Conservation (phyloP, 1,140 invertebrate genomes). For the Goniozus legneri region DNA sequence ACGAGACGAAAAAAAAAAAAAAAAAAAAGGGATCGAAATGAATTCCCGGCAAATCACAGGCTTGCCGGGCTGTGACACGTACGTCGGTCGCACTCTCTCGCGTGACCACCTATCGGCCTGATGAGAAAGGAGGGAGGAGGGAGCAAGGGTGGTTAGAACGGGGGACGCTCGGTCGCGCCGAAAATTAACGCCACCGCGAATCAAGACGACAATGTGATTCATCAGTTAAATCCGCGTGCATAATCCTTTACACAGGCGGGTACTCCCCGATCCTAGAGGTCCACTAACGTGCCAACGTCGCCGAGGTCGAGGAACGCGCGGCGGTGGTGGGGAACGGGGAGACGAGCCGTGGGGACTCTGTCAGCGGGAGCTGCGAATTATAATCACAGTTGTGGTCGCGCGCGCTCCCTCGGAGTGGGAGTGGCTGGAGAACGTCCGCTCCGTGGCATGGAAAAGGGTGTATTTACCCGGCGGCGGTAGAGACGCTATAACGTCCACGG, state of each 20-base stretch:
- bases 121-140: neutral
- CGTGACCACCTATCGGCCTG: neutral
- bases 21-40: too few species aligned
- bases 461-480: slow-evolving; percentile 45
- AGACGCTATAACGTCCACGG: slow-evolving; percentile 28
- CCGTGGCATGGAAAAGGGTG: slow-evolving; percentile 35
- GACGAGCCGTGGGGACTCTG: slow-evolving; percentile 24
- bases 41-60: too few species aligned
- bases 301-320: slow-evolving; percentile 6
- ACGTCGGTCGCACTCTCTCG: too few species aligned
- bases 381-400: slow-evolving; percentile 54
- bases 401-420: slow-evolving; percentile 8
- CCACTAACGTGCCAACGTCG: slow-evolving; percentile 8
- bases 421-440: slow-evolving; percentile 17
- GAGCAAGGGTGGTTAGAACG: neutral
- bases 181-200: slow-evolving; percentile 55
- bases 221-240: slow-evolving; percentile 57
- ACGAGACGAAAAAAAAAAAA: too few species aligned
- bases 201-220: slow-evolving; percentile 58
- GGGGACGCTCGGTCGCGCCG: too few species aligned
- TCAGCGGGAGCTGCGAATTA: slow-evolving; percentile 46
- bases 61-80: too few species aligned
- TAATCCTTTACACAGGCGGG: slow-evolving; percentile 52
- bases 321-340: slow-evolving; percentile 16
- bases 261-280: slow-evolving; percentile 28